Base-by-base conservation (phyloP, 2,888 invertebrate species). In the Tiliacea aurago region DNA sequence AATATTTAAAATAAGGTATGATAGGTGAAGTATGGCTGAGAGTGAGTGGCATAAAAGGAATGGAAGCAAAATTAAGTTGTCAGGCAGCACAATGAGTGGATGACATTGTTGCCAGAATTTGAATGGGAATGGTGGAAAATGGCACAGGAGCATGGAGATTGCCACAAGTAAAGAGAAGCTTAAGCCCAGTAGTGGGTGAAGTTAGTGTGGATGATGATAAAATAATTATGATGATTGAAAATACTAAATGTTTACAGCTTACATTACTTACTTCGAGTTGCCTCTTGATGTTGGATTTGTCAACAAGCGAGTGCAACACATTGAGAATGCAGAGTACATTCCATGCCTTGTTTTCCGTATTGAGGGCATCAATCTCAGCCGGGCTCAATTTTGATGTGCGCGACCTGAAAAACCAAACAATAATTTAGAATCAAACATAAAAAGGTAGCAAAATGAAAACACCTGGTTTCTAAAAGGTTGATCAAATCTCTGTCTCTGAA, bases 261-360 rank as follows among this genome's bases (percentile, higher is more conserved):
- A 79, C 80, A 70, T 59, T 65, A 73, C 79, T 81, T 89, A 99
- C 99, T 96, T 99, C 99, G 88, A 99, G 97, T 93, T 99, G 99
- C 83, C 98, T 98, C 93, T 99, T 99, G 89, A 99, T 99, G 93
- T 99, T 99, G 18, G 99, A 99, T 93, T 99, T 99, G 88, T 99
- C 99, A 28, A 99, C 99, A 77, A 99, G 96, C 0, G 99, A 99
- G 94, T 99, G 99, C 65, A 99, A 96, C 47, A 99, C 99, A 95
- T 99, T 99, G 75, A 99, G 97, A 62, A 99, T 99, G 92, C 99
- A 99, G 69, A 99, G 97, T 51, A 99, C 99, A 96, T 99, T 99
- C 99, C 99, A 99, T 10, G 98, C 98, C 93, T 99, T 99, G 90
- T 98, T 98, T 91, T 98, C 98, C 51, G 97, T 97, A 82, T 98